Conservation (phyloP, 2,888 invertebrate genomes). For the Tenthredo mesomela region DNA sequence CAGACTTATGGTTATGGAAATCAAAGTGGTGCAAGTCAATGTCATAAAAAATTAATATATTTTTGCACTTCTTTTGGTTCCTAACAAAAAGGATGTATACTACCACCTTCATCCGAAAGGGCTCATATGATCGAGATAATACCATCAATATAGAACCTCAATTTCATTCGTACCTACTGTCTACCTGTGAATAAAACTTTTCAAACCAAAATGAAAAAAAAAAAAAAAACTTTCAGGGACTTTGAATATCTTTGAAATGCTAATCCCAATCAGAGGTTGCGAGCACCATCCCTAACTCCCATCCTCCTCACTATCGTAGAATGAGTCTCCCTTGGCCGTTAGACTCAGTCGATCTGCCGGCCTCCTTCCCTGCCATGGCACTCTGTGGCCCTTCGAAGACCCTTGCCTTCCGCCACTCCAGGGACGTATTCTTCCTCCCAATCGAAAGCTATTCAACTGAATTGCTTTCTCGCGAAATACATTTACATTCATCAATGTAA, state of each 20-base stretch:
- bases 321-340: slow-evolving; percentile 39
- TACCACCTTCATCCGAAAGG: not conserved
- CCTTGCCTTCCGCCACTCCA: slow-evolving; percentile 39
- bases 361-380: not conserved
- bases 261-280: slow-evolving; percentile 48
- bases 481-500: slow-evolving; percentile 52
- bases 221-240: not conserved
- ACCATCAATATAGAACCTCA: not conserved
- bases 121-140: not conserved
- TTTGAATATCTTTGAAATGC: slow-evolving; percentile 48
- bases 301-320: slow-evolving; percentile 28
- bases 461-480: slow-evolving; percentile 51
- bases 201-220: not conserved
- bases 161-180: not conserved
- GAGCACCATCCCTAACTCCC: slow-evolving; percentile 12
- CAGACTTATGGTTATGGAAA: not conserved
- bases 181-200: slow-evolving; percentile 34
- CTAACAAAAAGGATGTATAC: not conserved
- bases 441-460: slow-evolving; percentile 52
- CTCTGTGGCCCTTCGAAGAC: slow-evolving; percentile 48
- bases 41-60: not conserved
- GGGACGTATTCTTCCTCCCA: slow-evolving; percentile 48
- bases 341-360: slow-evolving; percentile 36
- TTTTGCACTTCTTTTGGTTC: not conserved
- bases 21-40: not conserved